Evolutionary conservation across 2,797 vertebrate genomes (phyloP).

Genomic region (Nannoperca australis): DNA sequence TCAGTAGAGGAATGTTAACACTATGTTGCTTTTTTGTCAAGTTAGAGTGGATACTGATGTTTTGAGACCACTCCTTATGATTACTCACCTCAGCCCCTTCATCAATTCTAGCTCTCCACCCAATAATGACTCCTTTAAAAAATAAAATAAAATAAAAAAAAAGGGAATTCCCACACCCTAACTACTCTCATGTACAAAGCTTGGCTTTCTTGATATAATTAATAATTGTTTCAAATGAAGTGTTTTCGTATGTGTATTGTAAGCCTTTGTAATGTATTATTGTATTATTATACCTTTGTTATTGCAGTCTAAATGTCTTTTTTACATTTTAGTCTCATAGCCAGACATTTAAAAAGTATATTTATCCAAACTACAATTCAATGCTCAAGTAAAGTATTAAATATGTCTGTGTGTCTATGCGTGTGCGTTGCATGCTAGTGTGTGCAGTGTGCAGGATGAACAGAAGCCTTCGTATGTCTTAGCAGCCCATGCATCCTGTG

Average conservation of each 20-base stretch:
- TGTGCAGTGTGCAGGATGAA: constrained; percentile 30
- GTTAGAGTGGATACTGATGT: constrained; percentile 68
- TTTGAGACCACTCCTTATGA: constrained; percentile 76
- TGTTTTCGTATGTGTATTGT: neutral
- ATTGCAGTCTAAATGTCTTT: neutral
- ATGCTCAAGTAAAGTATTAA: constrained; percentile 21
- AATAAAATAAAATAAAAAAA: neutral
- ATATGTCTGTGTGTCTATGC: neutral
- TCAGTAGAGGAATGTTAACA: constrained; percentile 85
- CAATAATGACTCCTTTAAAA: constrained; percentile 47
- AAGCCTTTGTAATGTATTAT: too few relatives aligned
- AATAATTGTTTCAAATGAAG: constrained; percentile 22
- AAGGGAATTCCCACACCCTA: constrained; percentile 58
- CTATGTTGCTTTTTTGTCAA: constrained; percentile 71
- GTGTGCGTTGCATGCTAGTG: neutral
- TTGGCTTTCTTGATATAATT: neutral
- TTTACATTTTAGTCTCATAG: neutral
- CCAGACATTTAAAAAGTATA: neutral
- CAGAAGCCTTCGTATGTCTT: constrained; percentile 49
- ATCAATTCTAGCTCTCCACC: constrained; percentile 59
- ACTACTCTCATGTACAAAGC: constrained; percentile 19
- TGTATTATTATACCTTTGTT: neutral
- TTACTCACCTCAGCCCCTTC: constrained; percentile 66
- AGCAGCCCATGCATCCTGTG: constrained; percentile 41
- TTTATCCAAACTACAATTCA: constrained; percentile 6